phyloP scores from a whole-genome alignment of 2,888 invertebrate species.

The Pristionchus maxplancki region DNA sequence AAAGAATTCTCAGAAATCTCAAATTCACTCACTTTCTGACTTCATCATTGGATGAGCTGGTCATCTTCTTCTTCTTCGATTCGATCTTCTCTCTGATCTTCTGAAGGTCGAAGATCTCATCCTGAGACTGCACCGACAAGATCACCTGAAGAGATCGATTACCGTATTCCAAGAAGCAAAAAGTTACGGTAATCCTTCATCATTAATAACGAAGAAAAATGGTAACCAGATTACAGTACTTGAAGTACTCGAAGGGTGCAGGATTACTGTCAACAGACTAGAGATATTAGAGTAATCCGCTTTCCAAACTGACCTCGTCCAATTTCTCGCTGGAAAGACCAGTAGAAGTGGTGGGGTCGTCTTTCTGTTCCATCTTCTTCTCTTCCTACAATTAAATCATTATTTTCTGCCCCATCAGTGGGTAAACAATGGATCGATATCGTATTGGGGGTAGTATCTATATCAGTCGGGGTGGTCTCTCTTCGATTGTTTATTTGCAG shows the following conservation, averaged over 20 bases:
- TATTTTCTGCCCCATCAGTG: background rate
- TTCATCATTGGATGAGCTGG: background rate
- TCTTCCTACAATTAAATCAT: background rate
- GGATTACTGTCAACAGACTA: background rate
- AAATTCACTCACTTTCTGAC: conserved; percentile 33
- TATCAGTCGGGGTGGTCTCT: conserved; percentile 38
- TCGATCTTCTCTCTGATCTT: conserved; percentile 51
- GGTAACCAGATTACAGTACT: background rate
- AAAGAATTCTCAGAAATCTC: background rate
- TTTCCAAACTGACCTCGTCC: conserved; percentile 12
- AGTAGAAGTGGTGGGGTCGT: background rate
- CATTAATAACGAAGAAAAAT: background rate
- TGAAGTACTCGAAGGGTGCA: background rate
- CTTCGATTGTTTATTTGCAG: conserved; percentile 37
- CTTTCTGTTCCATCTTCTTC: conserved; percentile 14
- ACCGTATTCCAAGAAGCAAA: too few species aligned
- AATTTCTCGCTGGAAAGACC: background rate
- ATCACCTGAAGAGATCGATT: background rate
- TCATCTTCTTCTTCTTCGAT: background rate
- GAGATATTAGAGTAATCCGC: background rate
- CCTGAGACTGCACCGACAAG: background rate
- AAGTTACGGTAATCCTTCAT: too few species aligned
- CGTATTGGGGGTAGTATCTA: background rate
- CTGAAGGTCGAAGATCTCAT: conserved; percentile 44
- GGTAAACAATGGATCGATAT: background rate